phyloP scores from a whole-genome alignment of 2,888 invertebrate species.

The Pterostichus niger region DNA sequence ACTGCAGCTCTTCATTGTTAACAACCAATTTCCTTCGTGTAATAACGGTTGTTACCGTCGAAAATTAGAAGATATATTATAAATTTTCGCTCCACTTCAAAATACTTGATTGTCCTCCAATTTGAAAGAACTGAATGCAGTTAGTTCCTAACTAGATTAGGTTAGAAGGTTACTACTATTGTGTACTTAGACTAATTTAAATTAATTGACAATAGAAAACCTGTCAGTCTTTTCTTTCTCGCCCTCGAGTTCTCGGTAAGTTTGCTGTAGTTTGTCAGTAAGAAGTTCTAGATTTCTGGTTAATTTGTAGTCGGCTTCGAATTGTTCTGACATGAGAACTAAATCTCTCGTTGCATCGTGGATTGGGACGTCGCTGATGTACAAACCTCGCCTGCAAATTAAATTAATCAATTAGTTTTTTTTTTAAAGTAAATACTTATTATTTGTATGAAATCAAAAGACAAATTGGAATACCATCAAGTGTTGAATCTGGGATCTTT shows the following conservation, averaged over 20 bases:
- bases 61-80: slow-evolving; percentile 46
- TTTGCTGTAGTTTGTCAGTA: slow-evolving; percentile 96
- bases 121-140: slow-evolving; percentile 3
- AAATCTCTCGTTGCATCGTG: slow-evolving; percentile 97
- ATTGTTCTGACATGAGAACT: slow-evolving; percentile 97
- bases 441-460: too few species aligned
- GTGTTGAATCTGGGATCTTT: too few species aligned
- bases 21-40: slow-evolving; percentile 25
- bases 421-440: too few species aligned
- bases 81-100: slow-evolving; percentile 40
- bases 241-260: slow-evolving; percentile 93
- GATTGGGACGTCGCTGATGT: slow-evolving; percentile 95
- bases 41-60: slow-evolving; percentile 9
- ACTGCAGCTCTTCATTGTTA: slow-evolving; percentile 16
- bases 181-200: background rate
- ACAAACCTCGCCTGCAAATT: slow-evolving; percentile 88
- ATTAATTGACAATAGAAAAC: slow-evolving; percentile 76
- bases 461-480: too few species aligned
- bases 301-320: slow-evolving; percentile 97
- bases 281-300: slow-evolving; percentile 95
- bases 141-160: background rate
- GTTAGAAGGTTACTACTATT: background rate
- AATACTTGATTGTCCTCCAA: background rate
- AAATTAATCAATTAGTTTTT: background rate
- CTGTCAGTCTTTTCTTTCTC: slow-evolving; percentile 98